Base-by-base conservation (phyloP, 2,888 invertebrate genomes). In the Xiphydria camelus region DNA sequence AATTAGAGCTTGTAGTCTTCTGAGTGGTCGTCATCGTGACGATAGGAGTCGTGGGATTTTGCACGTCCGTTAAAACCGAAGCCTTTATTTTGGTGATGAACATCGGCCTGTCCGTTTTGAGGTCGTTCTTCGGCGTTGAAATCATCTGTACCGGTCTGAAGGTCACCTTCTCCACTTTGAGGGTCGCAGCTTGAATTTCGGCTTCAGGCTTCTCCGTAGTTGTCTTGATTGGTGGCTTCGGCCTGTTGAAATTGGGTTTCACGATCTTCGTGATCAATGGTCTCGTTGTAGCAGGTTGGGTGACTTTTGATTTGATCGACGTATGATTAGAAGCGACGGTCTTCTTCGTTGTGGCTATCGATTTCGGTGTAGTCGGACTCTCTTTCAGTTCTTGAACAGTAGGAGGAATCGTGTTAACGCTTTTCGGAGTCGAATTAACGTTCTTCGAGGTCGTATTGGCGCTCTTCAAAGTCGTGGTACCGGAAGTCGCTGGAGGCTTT, bases 61-160 rank as follows among this genome's bases (percentile, higher is more conserved):
- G 78, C 0, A 79, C 77, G 56, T 80, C 80, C 20, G 80, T 78
- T 4, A 82, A 60, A 17, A 84, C 77, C 1, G 85, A 82, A 4
- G 84, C 82, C 61, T 85, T 85, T 10, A 85, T 74, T 74, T 84
- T 85, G 2, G 83, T 83, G 25, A 80, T 45, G 35, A 74, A 72
- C 35, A 63, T 55, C 0, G 74, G 66, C 20, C 58, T 65, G 3
- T 73, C 68, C 0, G 60, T 64, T 25, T 17, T 32, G 9, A 12
- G 45, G 1, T 63, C 66, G 32, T 22, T 48, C 45, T 67, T 71
- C 26, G 61, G 57, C 3, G 61, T 61, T 10, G 33, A 22, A 25
- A 62, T 58, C 45, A 62, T 57, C 6, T 59, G 61, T 3, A 65
- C 44, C 0, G 75, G 73, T n/a, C 61, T 66, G 15, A 73, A 62